Conservation (phyloP, 2,113 vertebrate genomes). For the Leptobrachium leishanense region DNA sequence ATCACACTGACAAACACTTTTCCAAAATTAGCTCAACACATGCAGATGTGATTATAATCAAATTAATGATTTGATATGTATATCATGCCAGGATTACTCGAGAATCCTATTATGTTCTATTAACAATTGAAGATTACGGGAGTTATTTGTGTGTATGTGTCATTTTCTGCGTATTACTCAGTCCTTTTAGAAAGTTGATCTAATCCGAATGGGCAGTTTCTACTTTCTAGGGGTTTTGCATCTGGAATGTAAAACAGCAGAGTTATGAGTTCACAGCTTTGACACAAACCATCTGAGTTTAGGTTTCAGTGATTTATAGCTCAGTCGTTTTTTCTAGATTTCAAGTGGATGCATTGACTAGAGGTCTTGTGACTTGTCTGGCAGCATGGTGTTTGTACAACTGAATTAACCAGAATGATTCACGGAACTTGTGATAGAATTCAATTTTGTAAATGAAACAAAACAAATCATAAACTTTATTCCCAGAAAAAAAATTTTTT, state of each 20-base stretch:
- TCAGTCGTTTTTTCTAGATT: no score
- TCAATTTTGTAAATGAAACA: no score
- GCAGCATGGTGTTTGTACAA: no score
- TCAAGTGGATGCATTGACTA: no score
- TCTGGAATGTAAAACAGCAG: neutral
- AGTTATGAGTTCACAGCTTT: no score
- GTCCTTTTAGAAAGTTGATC: neutral
- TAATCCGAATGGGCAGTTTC: neutral
- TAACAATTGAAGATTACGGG: neutral
- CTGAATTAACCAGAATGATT: no score
- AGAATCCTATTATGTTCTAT: neutral
- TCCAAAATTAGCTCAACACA: slow-evolving; percentile 16
- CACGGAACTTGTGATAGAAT: no score
- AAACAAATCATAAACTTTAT: no score
- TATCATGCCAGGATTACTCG: neutral
- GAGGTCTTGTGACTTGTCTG: no score
- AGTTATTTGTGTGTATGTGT: neutral
- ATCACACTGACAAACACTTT: neutral
- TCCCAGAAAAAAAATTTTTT: no score
- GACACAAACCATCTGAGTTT: no score
- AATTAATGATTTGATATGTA: neutral
- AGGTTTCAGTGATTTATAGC: no score
- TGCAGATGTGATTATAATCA: neutral
- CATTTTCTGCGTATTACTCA: neutral
- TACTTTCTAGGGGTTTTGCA: neutral